Evolutionary conservation across 2,888 invertebrate species (phyloP), one percentile per base, ranked within the genome.

Genomic region (Nasonovia ribisnigri): DNA sequence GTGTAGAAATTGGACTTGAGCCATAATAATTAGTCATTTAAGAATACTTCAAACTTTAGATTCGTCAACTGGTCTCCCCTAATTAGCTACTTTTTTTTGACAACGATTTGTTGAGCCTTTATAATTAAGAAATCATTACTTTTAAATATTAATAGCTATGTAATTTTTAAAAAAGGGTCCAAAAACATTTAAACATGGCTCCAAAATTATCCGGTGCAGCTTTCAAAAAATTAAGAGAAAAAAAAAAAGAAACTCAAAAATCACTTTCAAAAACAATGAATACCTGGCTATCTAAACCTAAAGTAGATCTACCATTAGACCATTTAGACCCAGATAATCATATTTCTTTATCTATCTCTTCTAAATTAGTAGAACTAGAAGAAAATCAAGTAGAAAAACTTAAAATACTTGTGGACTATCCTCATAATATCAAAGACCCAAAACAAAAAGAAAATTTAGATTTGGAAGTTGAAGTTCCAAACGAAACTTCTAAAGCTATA

Each of bases 181-280:
- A 88, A 88, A 88, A 88, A 51, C n/a, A n/a, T n/a, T n/a, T n/a
- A n/a, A n/a, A n/a, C 26, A 57, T 57, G 88, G 88, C 36, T 36
- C 42, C 88, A 88, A 88, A 88, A 54, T 51, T 88, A 88, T 42
- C 36, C 8, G 54, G 88, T 54, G 20, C 54, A 54, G 42, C 54
- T 88, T 88, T 54, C 42, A 87, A 87, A 51, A 48, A 87, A 48
- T n/a, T 87, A 51, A 87, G 29, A 51, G 51, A 51, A 88, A 54
- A 88, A 88, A 88, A 51, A 88, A 88, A 29, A 60, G 20, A 51
- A 88, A 88, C 8, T 54, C 88, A 88, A 11, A 10, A 36, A 88
- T 54, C 87, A 88, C 88, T 51, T 54, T 20, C n/a, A 88, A 88
- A 88, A 88, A 88, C 6, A n/a, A 11, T 88, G 10, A 88, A 88